Percentiles rank a stretch among this genome's conserved stretches.
These are phyloP conservation scores for Struthio camelus DNA, from an alignment of 2,113 vertebrate genomes.

Conservation along the genomic window DNA sequence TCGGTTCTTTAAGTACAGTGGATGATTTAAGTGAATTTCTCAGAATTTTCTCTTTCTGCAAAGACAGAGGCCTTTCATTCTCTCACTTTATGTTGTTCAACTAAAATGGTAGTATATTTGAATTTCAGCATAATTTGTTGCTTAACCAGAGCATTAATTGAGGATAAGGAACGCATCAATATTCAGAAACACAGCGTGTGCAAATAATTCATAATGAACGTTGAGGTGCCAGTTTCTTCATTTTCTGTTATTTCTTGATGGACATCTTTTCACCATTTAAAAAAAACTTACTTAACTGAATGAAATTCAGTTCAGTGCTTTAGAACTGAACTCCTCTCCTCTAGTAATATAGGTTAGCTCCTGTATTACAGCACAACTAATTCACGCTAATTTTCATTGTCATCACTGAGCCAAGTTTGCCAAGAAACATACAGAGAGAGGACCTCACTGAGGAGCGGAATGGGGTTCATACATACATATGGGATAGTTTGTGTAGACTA, in stretches of 20 bases:
- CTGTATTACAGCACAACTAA: neutral
- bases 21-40: neutral
- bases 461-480: neutral
- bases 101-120: neutral
- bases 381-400: neutral
- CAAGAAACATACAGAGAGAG: neutral
- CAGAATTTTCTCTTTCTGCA: neutral
- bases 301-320: neutral
- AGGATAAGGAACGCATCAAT: neutral
- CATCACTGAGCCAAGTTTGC: neutral
- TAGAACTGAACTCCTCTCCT: neutral
- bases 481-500: neutral
- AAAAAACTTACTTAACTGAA: neutral
- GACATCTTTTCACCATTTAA: neutral
- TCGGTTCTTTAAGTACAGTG: accelerated
- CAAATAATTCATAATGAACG: neutral
- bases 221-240: neutral
- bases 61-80: neutral
- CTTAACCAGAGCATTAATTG: neutral
- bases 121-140: neutral
- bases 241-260: neutral
- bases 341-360: neutral
- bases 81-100: neutral
- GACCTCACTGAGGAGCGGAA: neutral
- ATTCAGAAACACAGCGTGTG: neutral